Evolutionary conservation across 2,888 invertebrate genomes (phyloP), one percentile per base, ranked within the genome.

Genomic region (Ormyrus thymus): DNA sequence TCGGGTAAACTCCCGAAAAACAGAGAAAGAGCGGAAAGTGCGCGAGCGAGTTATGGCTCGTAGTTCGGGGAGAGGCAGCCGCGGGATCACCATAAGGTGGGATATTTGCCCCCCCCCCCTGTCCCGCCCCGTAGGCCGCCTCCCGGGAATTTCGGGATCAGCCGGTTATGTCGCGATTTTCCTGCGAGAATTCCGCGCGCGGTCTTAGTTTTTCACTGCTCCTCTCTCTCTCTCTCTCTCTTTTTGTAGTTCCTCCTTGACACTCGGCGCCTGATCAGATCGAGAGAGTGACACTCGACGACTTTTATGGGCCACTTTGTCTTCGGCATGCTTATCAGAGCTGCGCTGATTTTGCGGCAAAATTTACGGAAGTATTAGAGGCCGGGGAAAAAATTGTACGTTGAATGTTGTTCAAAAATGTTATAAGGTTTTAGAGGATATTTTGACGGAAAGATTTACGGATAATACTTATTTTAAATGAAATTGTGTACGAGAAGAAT

Each of bases 1-100:
- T 13, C 7, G 69, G 46, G 56, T 45, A 4, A 11, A 46, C n/a
- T 45, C 46, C 61, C 46, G 11, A 61, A 69, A 69, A 48, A 62
- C 13, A 64, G 9, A 53, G 68, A 46, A 55, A 8, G 43, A 48
- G 29, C 11, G 43, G 56, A 85, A 87, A 87, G 85, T 83, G 85
- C 83, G 84, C 82, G 82, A 78, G 81, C 84, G 86, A 88, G 86
- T 89, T 89, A 89, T 87, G 86, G 84, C 29, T 82, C 82, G 85
- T 87, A 84, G 83, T 85, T 84, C 83, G 81, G 80, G 81, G 83
- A 83, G 83, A 82, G 82, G 85, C 85, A 86, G 87, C 85, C 85
- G 84, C 85, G 86, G 88, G 90, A 89, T 90, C 89, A 90, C 88
- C 90, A 89, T 89, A 89, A 90, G 89, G 86, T 87, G 87, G 89